These are phyloP conservation scores for Cyanoderma ruficeps DNA, from an alignment of 2,113 vertebrate genomes.

Conservation along the genomic window DNA sequence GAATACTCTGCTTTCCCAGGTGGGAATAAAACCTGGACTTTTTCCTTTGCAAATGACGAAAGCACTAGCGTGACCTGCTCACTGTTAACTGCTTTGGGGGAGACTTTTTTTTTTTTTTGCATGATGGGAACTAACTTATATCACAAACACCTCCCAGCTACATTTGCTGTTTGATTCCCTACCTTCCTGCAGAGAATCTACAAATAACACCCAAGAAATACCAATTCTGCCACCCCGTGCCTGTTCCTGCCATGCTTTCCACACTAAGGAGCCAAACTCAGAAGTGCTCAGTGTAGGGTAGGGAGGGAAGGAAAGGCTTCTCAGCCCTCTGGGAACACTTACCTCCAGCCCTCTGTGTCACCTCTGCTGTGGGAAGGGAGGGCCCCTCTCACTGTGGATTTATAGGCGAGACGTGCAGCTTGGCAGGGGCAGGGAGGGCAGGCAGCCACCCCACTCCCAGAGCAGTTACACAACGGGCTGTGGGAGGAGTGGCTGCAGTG, in stretches of 20 bases:
- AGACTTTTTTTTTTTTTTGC: neutral
- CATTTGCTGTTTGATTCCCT: neutral
- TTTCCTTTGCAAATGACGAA: neutral
- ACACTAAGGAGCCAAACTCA: neutral
- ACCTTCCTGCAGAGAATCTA: neutral
- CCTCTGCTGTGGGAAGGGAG: rapidly evolving
- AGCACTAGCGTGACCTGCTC: neutral
- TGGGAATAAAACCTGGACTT: neutral
- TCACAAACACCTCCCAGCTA: neutral
- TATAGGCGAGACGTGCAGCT: rapidly evolving
- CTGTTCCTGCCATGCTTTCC: neutral
- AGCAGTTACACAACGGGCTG: neutral
- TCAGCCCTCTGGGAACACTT: neutral
- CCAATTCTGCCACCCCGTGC: rapidly evolving
- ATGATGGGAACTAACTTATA: neutral
- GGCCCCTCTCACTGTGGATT: rapidly evolving
- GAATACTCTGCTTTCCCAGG: neutral
- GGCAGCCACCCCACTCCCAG: neutral
- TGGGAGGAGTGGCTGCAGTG: neutral
- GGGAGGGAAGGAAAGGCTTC: neutral
- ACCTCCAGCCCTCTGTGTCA: neutral
- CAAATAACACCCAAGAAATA: neutral
- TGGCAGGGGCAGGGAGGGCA: neutral
- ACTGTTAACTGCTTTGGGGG: neutral
- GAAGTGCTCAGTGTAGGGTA: neutral